Conservation (phyloP, 2,888 invertebrate species). For the Trypoxylon attenuatum region DNA sequence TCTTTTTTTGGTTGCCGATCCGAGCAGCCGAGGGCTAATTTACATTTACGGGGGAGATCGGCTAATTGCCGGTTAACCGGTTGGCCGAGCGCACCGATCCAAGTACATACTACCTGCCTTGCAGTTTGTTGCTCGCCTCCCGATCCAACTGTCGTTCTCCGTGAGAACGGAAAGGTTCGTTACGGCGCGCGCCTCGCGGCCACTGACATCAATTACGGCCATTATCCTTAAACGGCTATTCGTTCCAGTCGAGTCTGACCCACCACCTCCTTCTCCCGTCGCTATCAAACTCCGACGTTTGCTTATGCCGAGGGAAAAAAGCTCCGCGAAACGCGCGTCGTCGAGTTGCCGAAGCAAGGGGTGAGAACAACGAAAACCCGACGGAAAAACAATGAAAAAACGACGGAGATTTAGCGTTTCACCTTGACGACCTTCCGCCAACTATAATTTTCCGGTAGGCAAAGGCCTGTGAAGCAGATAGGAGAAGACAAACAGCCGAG, state of each 20-base stretch:
- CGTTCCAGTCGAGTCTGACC: neutral
- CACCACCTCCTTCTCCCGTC: too few relatives aligned
- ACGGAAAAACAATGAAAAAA: too few relatives aligned
- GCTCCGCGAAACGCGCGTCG: neutral
- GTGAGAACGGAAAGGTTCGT: slow-evolving; percentile 47
- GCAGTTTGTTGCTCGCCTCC: slow-evolving; percentile 52
- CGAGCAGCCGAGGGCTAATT: slow-evolving; percentile 67
- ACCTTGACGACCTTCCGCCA: neutral
- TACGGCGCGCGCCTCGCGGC: slow-evolving; percentile 21
- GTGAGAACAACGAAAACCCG: too few relatives aligned
- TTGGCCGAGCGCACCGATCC: slow-evolving; percentile 68
- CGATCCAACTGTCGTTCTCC: slow-evolving; percentile 52
- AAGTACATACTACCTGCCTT: slow-evolving; percentile 50
- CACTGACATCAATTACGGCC: slow-evolving; percentile 39
- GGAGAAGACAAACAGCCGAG: slow-evolving; percentile 49
- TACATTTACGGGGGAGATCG: slow-evolving; percentile 73
- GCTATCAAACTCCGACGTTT: too few relatives aligned
- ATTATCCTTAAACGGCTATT: slow-evolving; percentile 33
- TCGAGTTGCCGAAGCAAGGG: neutral
- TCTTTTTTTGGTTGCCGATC: slow-evolving; percentile 69
- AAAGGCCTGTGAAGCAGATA: slow-evolving; percentile 18
- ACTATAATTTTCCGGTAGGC: slow-evolving; percentile 13
- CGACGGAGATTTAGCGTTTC: neutral
- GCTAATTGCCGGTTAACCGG: slow-evolving; percentile 75
- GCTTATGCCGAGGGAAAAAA: neutral